Evolutionary conservation across 2,888 invertebrate genomes (phyloP), one percentile per base, ranked within the genome.

Genomic region (Stenodema calcarata): DNA sequence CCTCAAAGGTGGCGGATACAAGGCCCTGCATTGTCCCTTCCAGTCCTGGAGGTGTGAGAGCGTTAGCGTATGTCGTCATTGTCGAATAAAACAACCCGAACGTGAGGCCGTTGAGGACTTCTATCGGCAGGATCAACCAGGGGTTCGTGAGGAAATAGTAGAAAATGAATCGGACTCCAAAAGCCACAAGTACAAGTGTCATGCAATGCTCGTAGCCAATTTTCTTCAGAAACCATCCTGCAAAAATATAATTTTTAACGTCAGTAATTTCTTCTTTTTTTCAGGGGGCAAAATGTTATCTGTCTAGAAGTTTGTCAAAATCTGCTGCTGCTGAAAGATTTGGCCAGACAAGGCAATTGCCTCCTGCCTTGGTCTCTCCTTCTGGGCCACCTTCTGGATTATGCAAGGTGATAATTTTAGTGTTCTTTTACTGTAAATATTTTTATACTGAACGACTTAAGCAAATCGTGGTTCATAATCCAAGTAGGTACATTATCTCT

Each of bases 61-160:
- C 87, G 87, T 90, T 90, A 6, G 91, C 91, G 87, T 91, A 91
- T 0, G 91, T 90, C 11, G 91, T 90, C 91, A 91, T 91, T n/a
- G 91, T 90, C 28, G 91, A 87, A 86, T 90, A 92, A 87, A 91
- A 91, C 27, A 92, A 89, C 3, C 92, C 92, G 90, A 92, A 93
- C 0, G 92, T 92, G 27, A 93, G 88, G 73, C 92, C 92, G 89
- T 93, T 92, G 9, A 92, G 89, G 1, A 92, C 89, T 89, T 93
- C 93, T 9, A 93, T 90, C 0, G 92, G 91, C 69, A 93, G 90
- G 18, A 92, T 91, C 87, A 89, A 90, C 92, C 92, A 92, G 0
- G 92, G 91, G 88, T 92, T 91, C 9, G 88, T 88, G 0, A 93
- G 87, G 70, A 91, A 90, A 6, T 92, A 92, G 88, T 92, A 92